These are phyloP conservation scores for Pseudois nayaur DNA, from an alignment of 2,113 vertebrate genomes.

Conservation along the genomic window DNA sequence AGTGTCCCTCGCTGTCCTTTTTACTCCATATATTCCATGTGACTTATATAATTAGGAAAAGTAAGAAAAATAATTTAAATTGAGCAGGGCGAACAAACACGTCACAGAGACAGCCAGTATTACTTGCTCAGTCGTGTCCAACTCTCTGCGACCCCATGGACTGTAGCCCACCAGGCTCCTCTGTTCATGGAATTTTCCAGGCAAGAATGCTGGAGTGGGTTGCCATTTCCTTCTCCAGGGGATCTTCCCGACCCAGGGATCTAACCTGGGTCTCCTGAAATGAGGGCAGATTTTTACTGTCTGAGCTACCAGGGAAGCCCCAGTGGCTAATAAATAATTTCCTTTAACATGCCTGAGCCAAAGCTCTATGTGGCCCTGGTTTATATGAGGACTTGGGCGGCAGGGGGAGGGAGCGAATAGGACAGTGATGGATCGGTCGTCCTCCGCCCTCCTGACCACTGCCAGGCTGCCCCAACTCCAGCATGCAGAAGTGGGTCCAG, in stretches of 20 bases:
- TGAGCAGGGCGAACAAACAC: neutral
- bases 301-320: neutral
- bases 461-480: neutral
- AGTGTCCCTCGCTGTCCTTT: neutral
- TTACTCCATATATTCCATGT: neutral
- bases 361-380: neutral
- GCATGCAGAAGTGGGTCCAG: neutral
- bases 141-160: neutral
- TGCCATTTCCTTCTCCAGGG: neutral
- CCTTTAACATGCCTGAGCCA: neutral
- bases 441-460: neutral
- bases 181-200: neutral
- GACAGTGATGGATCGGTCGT: fast-evolving
- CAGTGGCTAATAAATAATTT: neutral
- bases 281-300: neutral
- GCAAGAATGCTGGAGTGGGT: neutral
- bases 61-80: neutral
- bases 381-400: neutral
- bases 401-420: neutral
- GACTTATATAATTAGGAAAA: neutral
- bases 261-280: neutral
- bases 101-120: neutral
- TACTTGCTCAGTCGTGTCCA: fast-evolving
- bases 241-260: neutral
- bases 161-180: neutral